phyloP scores from a whole-genome alignment of 2,113 vertebrate species.

The Anhinga anhinga region DNA sequence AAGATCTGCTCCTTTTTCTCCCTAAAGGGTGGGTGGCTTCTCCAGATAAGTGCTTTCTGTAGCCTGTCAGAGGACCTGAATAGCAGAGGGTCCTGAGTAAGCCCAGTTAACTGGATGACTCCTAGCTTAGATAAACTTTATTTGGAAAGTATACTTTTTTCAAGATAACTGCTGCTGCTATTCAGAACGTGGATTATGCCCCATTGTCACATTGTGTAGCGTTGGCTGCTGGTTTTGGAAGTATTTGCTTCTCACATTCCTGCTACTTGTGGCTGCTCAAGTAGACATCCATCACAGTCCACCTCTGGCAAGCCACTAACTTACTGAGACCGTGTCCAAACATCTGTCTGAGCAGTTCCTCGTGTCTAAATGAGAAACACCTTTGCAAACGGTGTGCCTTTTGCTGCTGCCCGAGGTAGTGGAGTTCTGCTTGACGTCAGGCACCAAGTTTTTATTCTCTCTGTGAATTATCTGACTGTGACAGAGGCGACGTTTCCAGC shows the following conservation, averaged over 20 bases:
- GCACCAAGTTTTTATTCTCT: background rate
- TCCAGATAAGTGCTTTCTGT: background rate
- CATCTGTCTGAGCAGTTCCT: background rate
- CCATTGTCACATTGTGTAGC: accelerated
- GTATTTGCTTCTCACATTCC: background rate
- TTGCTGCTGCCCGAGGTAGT: background rate
- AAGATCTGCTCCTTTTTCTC: background rate
- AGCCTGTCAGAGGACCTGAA: accelerated
- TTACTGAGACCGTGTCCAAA: accelerated
- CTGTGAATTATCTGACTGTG: background rate
- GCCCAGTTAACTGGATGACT: background rate
- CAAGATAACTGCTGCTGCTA: background rate
- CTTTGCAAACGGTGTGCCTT: background rate
- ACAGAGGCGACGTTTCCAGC: background rate
- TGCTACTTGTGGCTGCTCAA: background rate
- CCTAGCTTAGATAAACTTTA: background rate
- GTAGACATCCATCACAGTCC: background rate
- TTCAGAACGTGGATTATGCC: accelerated
- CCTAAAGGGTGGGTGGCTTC: background rate
- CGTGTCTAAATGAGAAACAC: background rate
- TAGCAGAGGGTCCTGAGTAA: background rate
- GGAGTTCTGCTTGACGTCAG: background rate
- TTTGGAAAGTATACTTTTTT: background rate
- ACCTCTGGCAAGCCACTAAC: background rate
- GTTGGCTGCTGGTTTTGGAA: background rate